phyloP scores from a whole-genome alignment of 1,140 invertebrate species.

The Periplaneta americana region DNA sequence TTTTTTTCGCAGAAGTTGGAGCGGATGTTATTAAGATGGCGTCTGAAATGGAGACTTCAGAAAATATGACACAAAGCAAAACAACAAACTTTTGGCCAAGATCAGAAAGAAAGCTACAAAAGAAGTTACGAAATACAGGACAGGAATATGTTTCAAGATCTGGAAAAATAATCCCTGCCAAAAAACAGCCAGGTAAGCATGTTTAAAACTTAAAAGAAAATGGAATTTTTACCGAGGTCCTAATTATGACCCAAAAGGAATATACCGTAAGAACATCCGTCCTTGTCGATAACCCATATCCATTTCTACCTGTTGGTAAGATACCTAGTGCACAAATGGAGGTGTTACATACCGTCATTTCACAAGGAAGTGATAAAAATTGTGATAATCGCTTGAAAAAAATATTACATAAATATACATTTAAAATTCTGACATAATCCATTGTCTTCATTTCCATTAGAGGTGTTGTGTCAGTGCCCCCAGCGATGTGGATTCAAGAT shows the following conservation, averaged over 20 bases:
- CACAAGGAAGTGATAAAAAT: background rate
- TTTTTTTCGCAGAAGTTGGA: slow-evolving; percentile 7
- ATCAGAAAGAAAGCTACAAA: slow-evolving; percentile 38
- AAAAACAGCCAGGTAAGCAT: slow-evolving; percentile 39
- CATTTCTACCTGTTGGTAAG: background rate
- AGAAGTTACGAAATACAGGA: slow-evolving; percentile 38
- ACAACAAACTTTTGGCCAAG: slow-evolving; percentile 24
- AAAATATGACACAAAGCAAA: slow-evolving; percentile 7
- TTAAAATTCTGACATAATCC: background rate
- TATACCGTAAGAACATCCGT: background rate
- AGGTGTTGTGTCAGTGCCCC: slow-evolving; percentile 45
- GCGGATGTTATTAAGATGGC: slow-evolving; percentile 17
- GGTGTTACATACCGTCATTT: background rate
- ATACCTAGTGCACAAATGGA: background rate
- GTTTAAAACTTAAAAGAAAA: background rate
- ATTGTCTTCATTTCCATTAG: slow-evolving; percentile 24
- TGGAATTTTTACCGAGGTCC: background rate
- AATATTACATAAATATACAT: background rate
- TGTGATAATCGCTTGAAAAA: background rate
- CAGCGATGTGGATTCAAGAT: slow-evolving; percentile 46
- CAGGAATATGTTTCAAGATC: slow-evolving; percentile 40
- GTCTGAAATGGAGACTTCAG: slow-evolving; percentile 12
- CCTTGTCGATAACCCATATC: background rate
- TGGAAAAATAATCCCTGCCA: slow-evolving; percentile 40
- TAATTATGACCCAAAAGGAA: background rate